Percentiles rank a stretch among this genome's conserved stretches.
These are phyloP conservation scores for Drosophila rubida DNA, from an alignment of 2,888 invertebrate species.

Conservation along the genomic window DNA sequence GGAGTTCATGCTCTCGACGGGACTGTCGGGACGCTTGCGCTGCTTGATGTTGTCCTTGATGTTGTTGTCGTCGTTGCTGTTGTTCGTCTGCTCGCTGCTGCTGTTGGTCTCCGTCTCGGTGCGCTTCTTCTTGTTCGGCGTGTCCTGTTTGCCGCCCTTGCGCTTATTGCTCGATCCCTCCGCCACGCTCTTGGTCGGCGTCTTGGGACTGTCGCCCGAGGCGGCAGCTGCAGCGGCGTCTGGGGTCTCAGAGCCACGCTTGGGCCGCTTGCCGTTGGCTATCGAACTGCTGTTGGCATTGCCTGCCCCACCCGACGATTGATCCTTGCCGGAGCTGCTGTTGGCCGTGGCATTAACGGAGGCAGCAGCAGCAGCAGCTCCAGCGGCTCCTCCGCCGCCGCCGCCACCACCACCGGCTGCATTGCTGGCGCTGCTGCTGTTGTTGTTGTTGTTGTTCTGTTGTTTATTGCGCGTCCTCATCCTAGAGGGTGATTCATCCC, in stretches of 20 bases:
- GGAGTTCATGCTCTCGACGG: slow-evolving; percentile 93
- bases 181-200: slow-evolving; percentile 77
- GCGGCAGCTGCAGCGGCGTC: slow-evolving; percentile 83
- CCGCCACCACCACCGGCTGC: slow-evolving; percentile 53
- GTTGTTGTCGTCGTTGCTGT: slow-evolving; percentile 59
- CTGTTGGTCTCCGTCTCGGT: slow-evolving; percentile 83
- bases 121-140: slow-evolving; percentile 87
- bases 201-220: slow-evolving; percentile 85
- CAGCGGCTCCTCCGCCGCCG: slow-evolving; percentile 40
- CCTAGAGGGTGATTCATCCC: slow-evolving; percentile 93
- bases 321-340: slow-evolving; percentile 67
- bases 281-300: slow-evolving; percentile 68
- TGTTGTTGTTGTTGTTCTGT: slow-evolving; percentile 88
- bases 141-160: slow-evolving; percentile 85
- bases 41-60: slow-evolving; percentile 84
- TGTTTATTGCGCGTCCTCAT: slow-evolving; percentile 94
- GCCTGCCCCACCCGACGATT: slow-evolving; percentile 53
- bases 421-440: slow-evolving; percentile 56
- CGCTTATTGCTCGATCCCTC: slow-evolving; percentile 83
- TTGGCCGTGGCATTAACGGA: slow-evolving; percentile 56
- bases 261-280: slow-evolving; percentile 86
- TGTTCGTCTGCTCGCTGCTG: slow-evolving; percentile 53
- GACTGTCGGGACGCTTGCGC: slow-evolving; percentile 88
- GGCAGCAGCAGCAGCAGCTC: slow-evolving; percentile 37
- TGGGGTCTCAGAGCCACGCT: slow-evolving; percentile 88